phyloP scores from a whole-genome alignment of 2,888 invertebrate species.

The Orchesella flavescens region DNA sequence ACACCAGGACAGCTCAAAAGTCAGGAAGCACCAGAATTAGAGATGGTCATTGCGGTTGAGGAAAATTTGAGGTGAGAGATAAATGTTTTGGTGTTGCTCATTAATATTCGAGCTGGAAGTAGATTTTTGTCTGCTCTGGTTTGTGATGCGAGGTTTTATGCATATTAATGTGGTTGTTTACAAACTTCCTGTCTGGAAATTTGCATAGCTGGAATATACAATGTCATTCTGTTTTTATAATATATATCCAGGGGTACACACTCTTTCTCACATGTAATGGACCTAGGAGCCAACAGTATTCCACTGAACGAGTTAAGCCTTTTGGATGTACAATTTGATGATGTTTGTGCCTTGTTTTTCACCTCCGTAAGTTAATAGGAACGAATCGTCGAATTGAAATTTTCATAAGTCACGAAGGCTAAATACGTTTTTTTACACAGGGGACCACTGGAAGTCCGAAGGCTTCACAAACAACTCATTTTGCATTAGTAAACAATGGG shows the following conservation, averaged over 20 bases:
- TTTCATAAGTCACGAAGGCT: conserved; percentile 9
- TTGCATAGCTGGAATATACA: not conserved
- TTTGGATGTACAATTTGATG: conserved; percentile 63
- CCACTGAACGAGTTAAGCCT: conserved; percentile 48
- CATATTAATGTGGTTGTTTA: not conserved
- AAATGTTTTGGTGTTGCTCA: too few species aligned
- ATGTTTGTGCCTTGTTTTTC: conserved; percentile 63
- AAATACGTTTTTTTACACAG: conserved; percentile 73
- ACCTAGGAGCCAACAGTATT: conserved; percentile 63
- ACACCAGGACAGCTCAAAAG: conserved; percentile 77
- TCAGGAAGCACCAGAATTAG: conserved; percentile 76
- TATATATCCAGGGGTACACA: conserved; percentile 57
- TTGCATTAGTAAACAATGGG: conserved; percentile 84
- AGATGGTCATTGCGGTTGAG: conserved; percentile 76
- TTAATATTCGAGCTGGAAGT: too few species aligned
- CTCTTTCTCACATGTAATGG: conserved; percentile 54
- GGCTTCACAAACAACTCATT: conserved; percentile 83
- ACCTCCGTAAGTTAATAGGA: conserved; percentile 54
- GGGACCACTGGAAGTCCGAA: conserved; percentile 89
- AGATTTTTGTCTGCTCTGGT: not conserved
- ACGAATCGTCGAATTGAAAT: conserved; percentile 25
- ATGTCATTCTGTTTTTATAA: not conserved
- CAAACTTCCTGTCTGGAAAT: not conserved
- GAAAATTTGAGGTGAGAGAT: conserved; percentile 47
- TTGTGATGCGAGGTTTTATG: not conserved